Evolutionary conservation across 2,113 vertebrate genomes (phyloP), one percentile per base, ranked within the genome.

Genomic region (Tiliqua scincoides): DNA sequence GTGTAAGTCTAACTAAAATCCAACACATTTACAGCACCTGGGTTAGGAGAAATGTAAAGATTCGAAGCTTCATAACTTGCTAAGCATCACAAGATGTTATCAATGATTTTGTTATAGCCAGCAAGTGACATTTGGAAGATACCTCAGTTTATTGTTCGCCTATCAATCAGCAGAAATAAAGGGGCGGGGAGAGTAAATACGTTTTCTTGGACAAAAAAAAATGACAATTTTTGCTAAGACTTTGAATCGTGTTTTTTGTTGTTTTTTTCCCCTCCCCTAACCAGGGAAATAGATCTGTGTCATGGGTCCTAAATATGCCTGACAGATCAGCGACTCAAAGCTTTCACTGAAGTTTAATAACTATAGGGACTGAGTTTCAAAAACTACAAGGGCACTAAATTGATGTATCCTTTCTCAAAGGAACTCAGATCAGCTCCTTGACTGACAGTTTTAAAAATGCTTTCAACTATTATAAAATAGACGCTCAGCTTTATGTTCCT

Each of bases 381-480:
- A 91, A 89, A 76, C 57, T 86, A 43, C 89, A 85, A 91, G 21
- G 61, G 79, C 21, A 85, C 70, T 83, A 84, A 87, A 85, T 65
- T 87, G 48, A 57, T 61, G 3, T 37, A 81, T 27, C 85, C 8
- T 89, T 89, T 65, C 88, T 91, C 84, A 48, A 77, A 92, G 81
- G 85, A 93, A 40, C 87, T 87, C 32, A 88, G 75, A 87, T 75
- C 43, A 91, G 61, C 27, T 89, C 0, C 82, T 93, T 89, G 94
- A 83, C 71, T 87, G 35, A 86, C 71, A 87, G 79, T 84, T 91
- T 78, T 73, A 63, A 74, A 89, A 93, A 54, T 73, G 32, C 82
- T 84, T 92, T 93, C 83, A 92, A 85, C 82, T 91, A 37, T 78
- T 94, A 88, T 59, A 91, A 93, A 85, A 83, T 89, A 83, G 81